These are phyloP conservation scores for Anguilla pacifica DNA, from an alignment of 2,797 vertebrate genomes.

Conservation along the genomic window DNA sequence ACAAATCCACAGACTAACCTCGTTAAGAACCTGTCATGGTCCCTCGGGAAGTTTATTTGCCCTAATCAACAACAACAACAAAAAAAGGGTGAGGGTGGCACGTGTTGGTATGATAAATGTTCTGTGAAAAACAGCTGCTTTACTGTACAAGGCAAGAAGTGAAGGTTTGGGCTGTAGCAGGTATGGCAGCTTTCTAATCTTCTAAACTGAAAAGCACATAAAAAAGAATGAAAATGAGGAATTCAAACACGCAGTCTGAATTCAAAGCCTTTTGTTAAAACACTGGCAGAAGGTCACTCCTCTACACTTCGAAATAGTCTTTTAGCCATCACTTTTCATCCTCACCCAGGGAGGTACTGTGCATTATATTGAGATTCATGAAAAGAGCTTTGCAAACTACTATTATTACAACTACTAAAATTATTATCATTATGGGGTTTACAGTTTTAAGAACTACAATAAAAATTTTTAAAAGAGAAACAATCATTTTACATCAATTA, in stretches of 20 bases:
- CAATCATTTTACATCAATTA: not conserved
- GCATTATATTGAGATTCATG: not conserved
- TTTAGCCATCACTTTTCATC: not conserved
- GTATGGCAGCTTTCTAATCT: not conserved
- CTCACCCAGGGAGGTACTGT: not conserved
- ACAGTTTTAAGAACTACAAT: not conserved
- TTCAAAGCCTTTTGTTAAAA: conserved; percentile 15
- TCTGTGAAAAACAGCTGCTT: not conserved
- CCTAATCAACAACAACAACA: not conserved
- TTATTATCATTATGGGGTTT: not conserved
- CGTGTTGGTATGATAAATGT: not conserved
- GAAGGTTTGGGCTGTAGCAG: not conserved
- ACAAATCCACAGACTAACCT: not conserved
- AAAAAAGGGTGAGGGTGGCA: too few relatives aligned
- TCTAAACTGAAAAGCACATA: not conserved
- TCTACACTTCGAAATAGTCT: conserved; percentile 2
- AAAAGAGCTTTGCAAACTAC: not conserved
- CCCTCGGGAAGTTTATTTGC: not conserved
- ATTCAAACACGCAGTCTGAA: conserved; percentile 18
- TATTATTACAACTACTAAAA: not conserved
- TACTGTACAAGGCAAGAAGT: not conserved
- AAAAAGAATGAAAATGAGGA: conserved; percentile 5
- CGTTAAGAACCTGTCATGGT: not conserved
- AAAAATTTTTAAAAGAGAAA: not conserved
- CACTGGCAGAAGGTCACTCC: not conserved